Evolutionary conservation across 1,140 invertebrate species (phyloP).

Genomic region (Calosoma granatense): DNA sequence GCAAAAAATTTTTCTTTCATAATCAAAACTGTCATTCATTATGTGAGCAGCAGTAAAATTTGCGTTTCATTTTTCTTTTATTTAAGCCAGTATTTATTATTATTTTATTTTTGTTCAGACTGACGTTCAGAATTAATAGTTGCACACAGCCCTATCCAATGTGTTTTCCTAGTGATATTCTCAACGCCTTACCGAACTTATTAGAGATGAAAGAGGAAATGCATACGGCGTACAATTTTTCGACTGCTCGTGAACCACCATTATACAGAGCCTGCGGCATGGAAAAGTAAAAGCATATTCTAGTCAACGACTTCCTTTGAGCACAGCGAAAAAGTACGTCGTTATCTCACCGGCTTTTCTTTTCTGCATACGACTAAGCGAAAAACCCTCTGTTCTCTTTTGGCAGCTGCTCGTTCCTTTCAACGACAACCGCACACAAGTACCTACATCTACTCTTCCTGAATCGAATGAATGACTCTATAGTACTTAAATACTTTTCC

Average conservation of each 20-base stretch:
- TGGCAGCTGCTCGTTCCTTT: no score
- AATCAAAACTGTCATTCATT: no score
- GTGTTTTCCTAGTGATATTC: background rate
- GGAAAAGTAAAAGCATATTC: background rate
- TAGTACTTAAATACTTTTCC: no score
- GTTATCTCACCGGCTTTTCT: background rate
- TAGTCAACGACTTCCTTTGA: background rate
- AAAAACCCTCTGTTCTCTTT: no score
- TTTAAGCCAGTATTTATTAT: no score
- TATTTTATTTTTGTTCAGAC: background rate
- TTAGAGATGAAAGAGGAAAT: background rate
- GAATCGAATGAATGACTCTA: no score
- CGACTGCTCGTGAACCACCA: background rate
- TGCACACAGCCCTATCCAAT: background rate
- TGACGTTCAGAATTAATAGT: background rate
- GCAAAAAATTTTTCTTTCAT: no score
- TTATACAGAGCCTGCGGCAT: background rate
- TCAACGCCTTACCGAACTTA: background rate
- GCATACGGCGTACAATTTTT: background rate
- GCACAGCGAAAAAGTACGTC: background rate
- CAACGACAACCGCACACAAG: no score
- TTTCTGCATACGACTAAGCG: background rate
- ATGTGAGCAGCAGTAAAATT: no score
- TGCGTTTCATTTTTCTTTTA: no score
- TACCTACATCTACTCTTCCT: no score